These are phyloP conservation scores for Agrotis ipsilon DNA, from an alignment of 2,888 invertebrate genomes.

Conservation along the genomic window DNA sequence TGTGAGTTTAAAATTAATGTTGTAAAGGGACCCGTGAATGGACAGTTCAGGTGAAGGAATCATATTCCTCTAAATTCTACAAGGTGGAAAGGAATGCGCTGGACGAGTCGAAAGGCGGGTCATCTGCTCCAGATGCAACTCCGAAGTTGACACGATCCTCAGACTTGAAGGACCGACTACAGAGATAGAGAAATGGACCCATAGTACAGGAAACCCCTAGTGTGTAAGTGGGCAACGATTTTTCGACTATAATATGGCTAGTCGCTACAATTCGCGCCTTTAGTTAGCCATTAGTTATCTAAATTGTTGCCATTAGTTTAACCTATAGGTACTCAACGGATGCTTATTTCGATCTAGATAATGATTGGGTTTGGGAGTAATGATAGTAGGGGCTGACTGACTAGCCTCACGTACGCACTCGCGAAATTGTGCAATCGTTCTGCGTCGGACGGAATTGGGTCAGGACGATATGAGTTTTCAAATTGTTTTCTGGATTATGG, in stretches of 20 bases:
- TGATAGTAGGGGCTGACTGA: background rate
- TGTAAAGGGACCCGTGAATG: too few relatives aligned
- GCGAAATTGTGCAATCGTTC: slow-evolving; percentile 30
- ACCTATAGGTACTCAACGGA: slow-evolving; percentile 1
- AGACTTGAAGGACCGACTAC: too few relatives aligned
- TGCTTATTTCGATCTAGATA: background rate
- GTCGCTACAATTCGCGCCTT: background rate
- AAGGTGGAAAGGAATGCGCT: too few relatives aligned
- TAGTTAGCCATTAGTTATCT: background rate
- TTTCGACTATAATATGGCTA: background rate
- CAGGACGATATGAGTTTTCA: background rate
- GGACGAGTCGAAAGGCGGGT: too few relatives aligned
- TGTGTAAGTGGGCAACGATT: too few relatives aligned
- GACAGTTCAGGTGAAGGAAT: too few relatives aligned
- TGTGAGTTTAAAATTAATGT: too few relatives aligned
- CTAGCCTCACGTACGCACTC: slow-evolving; percentile 41
- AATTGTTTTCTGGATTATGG: slow-evolving; percentile 14
- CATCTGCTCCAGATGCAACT: too few relatives aligned
- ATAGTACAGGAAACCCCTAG: too few relatives aligned
- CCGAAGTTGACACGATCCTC: too few relatives aligned
- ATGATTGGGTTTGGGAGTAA: slow-evolving; percentile 13
- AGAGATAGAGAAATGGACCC: too few relatives aligned
- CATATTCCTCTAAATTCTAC: too few relatives aligned
- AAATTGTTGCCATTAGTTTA: background rate
- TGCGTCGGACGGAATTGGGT: slow-evolving; percentile 21